Evolutionary conservation across 2,113 vertebrate genomes (phyloP).

Genomic region (Hippocampus comes): DNA sequence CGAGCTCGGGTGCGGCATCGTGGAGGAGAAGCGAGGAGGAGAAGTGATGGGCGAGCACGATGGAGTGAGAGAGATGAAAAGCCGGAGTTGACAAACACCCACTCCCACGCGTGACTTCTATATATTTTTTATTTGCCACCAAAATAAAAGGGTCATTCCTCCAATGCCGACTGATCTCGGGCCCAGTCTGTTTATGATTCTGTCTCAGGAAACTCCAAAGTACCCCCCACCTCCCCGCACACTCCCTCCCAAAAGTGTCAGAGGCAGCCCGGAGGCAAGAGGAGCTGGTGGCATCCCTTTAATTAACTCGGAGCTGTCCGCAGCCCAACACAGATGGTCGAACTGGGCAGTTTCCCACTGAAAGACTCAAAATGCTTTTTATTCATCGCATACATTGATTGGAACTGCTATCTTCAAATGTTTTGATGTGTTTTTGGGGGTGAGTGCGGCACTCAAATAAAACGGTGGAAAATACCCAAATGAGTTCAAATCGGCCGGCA

Average conservation of each 20-base stretch:
- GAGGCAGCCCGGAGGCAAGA: conserved; percentile 10
- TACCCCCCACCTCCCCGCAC: not conserved
- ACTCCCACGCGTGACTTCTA: conserved; percentile 8
- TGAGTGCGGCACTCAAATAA: too few relatives aligned
- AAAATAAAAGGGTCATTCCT: conserved; percentile 47
- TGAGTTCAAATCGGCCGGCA: too few relatives aligned
- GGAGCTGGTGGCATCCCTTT: conserved; percentile 4
- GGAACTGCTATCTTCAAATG: too few relatives aligned
- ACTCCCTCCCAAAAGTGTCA: not conserved
- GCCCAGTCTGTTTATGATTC: conserved; percentile 33
- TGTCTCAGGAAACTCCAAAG: not conserved
- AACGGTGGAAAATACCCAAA: too few relatives aligned
- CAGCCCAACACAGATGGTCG: not conserved
- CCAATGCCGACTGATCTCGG: conserved; percentile 33
- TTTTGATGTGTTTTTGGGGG: too few relatives aligned
- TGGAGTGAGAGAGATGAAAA: conserved; percentile 21
- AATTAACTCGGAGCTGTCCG: not conserved
- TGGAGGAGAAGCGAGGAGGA: not conserved
- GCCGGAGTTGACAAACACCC: conserved; percentile 25
- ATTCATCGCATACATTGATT: too few relatives aligned
- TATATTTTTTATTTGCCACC: conserved; percentile 25
- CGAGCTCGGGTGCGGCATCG: conserved; percentile 14
- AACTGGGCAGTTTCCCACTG: not conserved
- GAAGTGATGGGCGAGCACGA: not conserved
- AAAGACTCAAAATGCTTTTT: not conserved